Base-by-base conservation (phyloP, 2,888 invertebrate species). In the Conus canariensis region DNA sequence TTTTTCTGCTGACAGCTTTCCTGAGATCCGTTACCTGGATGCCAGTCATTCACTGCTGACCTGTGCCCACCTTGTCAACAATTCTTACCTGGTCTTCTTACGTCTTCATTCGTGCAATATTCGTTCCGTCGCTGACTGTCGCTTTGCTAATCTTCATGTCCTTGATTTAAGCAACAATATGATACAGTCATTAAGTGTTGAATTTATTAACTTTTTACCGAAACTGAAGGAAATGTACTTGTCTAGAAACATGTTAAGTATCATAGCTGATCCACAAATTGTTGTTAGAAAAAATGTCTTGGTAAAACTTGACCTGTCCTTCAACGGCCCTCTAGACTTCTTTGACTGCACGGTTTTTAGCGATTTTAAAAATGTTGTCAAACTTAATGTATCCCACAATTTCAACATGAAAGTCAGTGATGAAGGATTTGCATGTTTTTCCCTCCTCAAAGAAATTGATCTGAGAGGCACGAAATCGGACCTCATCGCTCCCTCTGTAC, bases 1-100 rank as follows among this genome's bases (percentile, higher is more conserved):
- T 3, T 87, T 87, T 7, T 8, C 64, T 77, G 74, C 16, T 7
- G 19, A 22, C 58, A 0, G 6, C 14, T 87, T 58, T 25, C n/a
- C 56, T n/a, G 14, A 74, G 6, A 25, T 87, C 67, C 70, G 87
- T 6, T 87, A 74, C 58, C n/a, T 87, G 70, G 87, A 87, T 56
- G 87, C 58, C 74, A 87, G 87, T 25, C 5, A 22, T 22, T 74
- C 74, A 5, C 45, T 30, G 22, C 67, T 87, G 56, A 77, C 74
- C 22, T n/a, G 30, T n/a, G 87, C 56, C 14, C 70, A 87, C 74
- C 22, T 87, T 4, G n/a, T n/a, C n/a, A 19, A 74, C 70, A 87
- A 87, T 67, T 58, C 58, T n/a, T 74, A 74, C 25, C 58, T 87
- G 45, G 25, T 87, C 25, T 16, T 56, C 12, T 70, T 87, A 9